Base-by-base conservation (phyloP, 2,888 invertebrate species). In the Drosophila stalkeri region DNA sequence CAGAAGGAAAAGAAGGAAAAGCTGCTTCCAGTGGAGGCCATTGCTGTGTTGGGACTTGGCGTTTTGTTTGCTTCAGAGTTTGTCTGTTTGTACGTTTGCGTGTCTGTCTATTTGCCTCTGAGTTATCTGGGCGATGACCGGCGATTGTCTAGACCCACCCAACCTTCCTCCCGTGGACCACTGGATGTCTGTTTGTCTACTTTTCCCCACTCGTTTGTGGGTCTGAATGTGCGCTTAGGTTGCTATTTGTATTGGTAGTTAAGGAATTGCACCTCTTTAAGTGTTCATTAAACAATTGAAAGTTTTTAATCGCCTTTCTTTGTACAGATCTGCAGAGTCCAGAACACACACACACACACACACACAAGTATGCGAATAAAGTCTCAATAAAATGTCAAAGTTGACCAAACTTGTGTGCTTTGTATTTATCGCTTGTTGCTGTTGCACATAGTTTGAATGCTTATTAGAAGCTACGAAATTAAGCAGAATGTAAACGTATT, bases 201-300 rank as follows among this genome's bases (percentile, higher is more conserved):
- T 11, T 35, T 14, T n/a, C n/a, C 20, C 20, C 14, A 23, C 9
- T 43, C 69, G 55, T 11, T 20, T 44, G 23, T 46, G 59, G 27
- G n/a, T 31, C 18, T 27, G 47, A 49, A 12, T 47, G 63, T 54
- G 33, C 23, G 49, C 39, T 62, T 41, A 16, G 49, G 20, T 61
- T 62, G 59, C 23, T 73, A 62, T 72, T 73, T 83, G 72, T 83
- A 70, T 72, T 71, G 78, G 60, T 72, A 64, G 75, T 72, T 72
- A 59, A 71, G 74, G 71, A 72, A 76, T 79, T 79, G 67, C 63
- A 78, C 73, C 73, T 72, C 61, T 80, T 83, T 61, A 86, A 89
- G 85, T 89, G 85, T 86, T 90, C 78, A 86, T 89, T 86, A 80
- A 90, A 78, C 84, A 89, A 75, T 86, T 83, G 78, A 90, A 86